Base-by-base conservation (phyloP, 2,113 vertebrate species). In the Corvus cornix region DNA sequence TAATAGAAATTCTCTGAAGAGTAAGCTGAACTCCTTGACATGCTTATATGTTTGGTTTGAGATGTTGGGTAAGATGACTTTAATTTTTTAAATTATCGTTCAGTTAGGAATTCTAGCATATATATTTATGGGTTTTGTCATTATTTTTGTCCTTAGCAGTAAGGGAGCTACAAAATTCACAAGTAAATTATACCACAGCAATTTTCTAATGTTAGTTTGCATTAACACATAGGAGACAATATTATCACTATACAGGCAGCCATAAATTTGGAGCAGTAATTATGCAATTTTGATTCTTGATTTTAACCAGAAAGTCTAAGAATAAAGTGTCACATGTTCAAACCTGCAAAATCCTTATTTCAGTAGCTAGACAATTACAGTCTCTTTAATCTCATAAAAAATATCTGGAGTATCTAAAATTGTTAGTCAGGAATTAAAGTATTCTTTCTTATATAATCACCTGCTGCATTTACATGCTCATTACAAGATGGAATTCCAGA, bases 221-320 rank as follows among this genome's bases (percentile, higher is more conserved):
- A 52, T 94, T 85, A 88, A 41, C 69, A 78, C 73, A 7, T 44
- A 48, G 69, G 73, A 93, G 75, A 51, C 48, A 74, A 30, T 87
- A 58, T 94, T 79, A 56, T 94, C 88, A 55, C 92, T 83, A 7
- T 77, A 52, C 49, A 92, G 91, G 62, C 75, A 93, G 76, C 46
- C 68, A 31, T 88, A 93, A 75, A 87, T 96, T 84, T 89, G 68
- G 77, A 90, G 76, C 76, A 89, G 89, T 90, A 94, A 92, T 93
- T 95, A 91, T 49, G 58, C 56, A 95, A 18, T 93, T 97, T 96
- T 67, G 48, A 76, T 94, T 84, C 78, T 90, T 90, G n/a, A 28
- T 87, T 90, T 88, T 89, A 90, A 90, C 51, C 69, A 87, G 68
- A 78, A 78, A 43, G 31, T 62, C 72, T 70, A 74, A 87, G 64